Conservation (phyloP, 2,113 vertebrate genomes). For the Anser cygnoides region DNA sequence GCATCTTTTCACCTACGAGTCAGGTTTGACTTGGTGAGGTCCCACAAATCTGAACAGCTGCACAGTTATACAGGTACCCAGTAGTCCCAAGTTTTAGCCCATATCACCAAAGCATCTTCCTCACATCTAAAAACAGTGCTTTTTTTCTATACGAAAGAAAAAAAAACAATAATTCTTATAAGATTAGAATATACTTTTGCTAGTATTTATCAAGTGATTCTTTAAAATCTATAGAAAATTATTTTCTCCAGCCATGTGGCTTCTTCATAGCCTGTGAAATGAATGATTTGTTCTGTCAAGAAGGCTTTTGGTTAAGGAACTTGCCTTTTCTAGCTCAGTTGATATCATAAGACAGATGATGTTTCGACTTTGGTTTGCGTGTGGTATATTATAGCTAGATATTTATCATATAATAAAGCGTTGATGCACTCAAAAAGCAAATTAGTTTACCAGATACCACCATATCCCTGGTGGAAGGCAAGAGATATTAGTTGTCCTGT, state of each 20-base stretch:
- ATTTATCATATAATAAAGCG: conserved; percentile 26
- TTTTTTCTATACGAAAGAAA: neutral
- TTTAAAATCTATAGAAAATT: neutral
- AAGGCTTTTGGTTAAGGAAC: neutral
- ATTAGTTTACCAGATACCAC: neutral
- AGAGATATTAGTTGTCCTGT: conserved; percentile 11
- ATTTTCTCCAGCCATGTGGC: neutral
- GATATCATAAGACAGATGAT: conserved; percentile 1
- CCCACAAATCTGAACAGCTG: neutral
- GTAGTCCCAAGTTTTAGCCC: neutral
- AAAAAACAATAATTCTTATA: neutral
- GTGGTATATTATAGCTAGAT: neutral
- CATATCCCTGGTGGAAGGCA: neutral
- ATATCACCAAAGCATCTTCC: neutral
- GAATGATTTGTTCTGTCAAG: neutral
- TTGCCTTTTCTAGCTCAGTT: neutral
- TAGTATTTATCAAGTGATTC: neutral
- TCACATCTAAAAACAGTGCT: neutral
- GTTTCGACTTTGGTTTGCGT: neutral
- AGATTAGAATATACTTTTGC: neutral
- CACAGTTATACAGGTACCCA: fast-evolving
- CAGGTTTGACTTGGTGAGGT: neutral
- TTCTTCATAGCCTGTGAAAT: neutral
- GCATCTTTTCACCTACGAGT: neutral
- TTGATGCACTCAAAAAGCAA: neutral